phyloP scores from a whole-genome alignment of 37 sponge, comb jelly and placozoan species.

The Lycopodina hypogea region DNA sequence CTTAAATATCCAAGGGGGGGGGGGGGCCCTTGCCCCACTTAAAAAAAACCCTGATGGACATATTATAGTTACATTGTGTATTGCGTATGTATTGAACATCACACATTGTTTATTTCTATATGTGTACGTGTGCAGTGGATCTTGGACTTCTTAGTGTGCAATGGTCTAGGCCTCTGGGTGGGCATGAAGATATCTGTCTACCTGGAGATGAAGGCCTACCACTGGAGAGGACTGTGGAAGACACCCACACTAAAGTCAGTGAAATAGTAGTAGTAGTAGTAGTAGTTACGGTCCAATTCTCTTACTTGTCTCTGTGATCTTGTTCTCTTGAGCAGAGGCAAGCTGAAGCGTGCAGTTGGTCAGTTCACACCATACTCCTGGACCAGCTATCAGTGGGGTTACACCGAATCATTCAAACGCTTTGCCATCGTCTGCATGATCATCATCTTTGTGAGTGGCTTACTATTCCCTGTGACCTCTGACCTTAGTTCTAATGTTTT shows the following conservation, averaged over 20 bases:
- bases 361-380: constrained; percentile 94
- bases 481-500: no score
- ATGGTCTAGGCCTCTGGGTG: constrained; percentile 81
- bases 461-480: background rate
- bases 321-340: constrained; percentile 53
- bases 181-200: constrained; percentile 79
- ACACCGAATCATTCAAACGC: constrained; percentile 69
- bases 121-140: constrained; percentile 61
- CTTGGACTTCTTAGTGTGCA: constrained; percentile 81
- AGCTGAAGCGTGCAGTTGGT: constrained; percentile 76
- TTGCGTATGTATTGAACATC: no score
- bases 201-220: constrained; percentile 78
- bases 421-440: constrained; percentile 19
- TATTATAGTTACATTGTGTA: no score
- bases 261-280: background rate
- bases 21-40: no score
- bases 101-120: no score
- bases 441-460: constrained; percentile 5
- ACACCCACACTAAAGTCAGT: constrained; percentile 75
- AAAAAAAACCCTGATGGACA: no score
- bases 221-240: constrained; percentile 86
- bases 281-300: no score
- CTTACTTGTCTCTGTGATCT: no score
- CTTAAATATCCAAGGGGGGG: no score
- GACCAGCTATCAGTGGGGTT: constrained; percentile 89